Conservation (phyloP, 2,797 vertebrate genomes). For the Anabas testudineus region DNA sequence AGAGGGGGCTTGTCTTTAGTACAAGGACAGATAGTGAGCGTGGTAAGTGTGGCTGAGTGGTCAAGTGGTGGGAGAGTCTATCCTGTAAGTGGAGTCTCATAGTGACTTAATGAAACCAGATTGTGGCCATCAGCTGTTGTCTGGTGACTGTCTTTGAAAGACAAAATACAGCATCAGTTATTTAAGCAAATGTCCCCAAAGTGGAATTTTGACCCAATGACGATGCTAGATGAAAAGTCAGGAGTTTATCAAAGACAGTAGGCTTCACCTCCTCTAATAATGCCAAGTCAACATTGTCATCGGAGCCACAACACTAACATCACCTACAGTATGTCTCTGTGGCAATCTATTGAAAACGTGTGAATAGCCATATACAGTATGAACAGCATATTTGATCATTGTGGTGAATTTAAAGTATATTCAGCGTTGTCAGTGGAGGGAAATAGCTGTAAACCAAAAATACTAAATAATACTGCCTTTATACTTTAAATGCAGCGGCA, state of each 20-base stretch:
- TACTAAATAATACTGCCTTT: constrained; percentile 1
- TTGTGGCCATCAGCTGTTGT: background rate
- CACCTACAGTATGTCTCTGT: too few relatives aligned
- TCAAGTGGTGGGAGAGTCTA: constrained; percentile 19
- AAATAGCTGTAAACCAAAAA: constrained; percentile 11
- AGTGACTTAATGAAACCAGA: constrained; percentile 8
- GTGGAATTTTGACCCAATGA: too few relatives aligned
- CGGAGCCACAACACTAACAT: too few relatives aligned
- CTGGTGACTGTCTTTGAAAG: background rate
- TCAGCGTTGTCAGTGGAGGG: background rate
- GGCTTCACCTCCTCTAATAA: too few relatives aligned
- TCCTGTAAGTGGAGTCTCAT: constrained; percentile 13
- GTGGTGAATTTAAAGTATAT: background rate
- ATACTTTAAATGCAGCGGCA: constrained; percentile 2
- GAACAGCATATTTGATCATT: constrained; percentile 3
- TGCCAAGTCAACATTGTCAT: too few relatives aligned
- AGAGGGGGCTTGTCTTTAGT: constrained; percentile 42
- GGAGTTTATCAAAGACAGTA: too few relatives aligned
- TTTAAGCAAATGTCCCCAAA: background rate
- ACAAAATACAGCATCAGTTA: background rate
- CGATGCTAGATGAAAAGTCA: too few relatives aligned
- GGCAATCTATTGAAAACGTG: too few relatives aligned
- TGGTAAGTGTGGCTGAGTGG: constrained; percentile 22
- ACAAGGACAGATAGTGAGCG: constrained; percentile 33
- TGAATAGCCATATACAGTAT: too few relatives aligned